These are phyloP conservation scores for Limnephilus rhombicus DNA, from an alignment of 2,888 invertebrate species.

Conservation along the genomic window DNA sequence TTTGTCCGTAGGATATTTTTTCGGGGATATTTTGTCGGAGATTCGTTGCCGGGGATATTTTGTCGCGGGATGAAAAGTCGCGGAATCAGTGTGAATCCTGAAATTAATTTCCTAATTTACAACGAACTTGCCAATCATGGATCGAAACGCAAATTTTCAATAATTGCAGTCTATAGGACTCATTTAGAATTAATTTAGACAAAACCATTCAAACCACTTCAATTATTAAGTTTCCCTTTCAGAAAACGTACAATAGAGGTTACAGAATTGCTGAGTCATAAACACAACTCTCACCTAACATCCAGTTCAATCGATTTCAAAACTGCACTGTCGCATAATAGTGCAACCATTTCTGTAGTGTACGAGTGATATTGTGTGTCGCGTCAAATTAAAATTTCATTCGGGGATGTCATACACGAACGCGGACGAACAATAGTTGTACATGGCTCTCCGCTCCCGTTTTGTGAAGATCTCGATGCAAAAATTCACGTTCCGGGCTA, in stretches of 20 bases:
- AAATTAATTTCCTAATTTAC: too few relatives aligned
- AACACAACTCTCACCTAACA: neutral
- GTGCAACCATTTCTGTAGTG: neutral
- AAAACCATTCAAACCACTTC: neutral
- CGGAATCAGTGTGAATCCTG: too few relatives aligned
- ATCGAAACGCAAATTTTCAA: too few relatives aligned
- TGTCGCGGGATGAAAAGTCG: too few relatives aligned
- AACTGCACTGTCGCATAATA: neutral
- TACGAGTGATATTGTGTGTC: constrained; percentile 20
- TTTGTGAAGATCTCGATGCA: constrained; percentile 47
- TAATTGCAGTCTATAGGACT: neutral
- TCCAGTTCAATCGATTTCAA: neutral
- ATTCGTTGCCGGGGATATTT: too few relatives aligned
- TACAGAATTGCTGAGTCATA: neutral
- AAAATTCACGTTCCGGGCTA: constrained; percentile 30
- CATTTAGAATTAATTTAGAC: neutral
- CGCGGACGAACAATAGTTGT: constrained; percentile 33
- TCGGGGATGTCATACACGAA: constrained; percentile 38
- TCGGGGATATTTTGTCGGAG: too few relatives aligned
- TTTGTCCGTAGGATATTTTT: too few relatives aligned
- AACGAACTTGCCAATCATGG: too few relatives aligned
- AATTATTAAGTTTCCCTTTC: neutral
- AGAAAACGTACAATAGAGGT: neutral
- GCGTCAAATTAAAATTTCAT: constrained; percentile 37
- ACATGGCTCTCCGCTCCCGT: constrained; percentile 17